Conservation (phyloP, 2,797 vertebrate genomes). For the Xenentodon cancila region DNA sequence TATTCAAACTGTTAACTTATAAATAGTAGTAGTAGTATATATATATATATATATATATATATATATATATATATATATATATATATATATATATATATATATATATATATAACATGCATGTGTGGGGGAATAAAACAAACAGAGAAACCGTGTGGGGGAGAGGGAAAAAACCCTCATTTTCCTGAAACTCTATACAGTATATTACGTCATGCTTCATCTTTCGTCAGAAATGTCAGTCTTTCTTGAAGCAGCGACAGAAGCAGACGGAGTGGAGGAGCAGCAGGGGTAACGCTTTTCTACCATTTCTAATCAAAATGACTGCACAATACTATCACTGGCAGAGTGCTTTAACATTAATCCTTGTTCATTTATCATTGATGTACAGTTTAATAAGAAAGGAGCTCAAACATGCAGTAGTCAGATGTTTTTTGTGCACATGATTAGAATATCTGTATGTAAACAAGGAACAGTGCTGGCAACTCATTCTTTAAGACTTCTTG, state of each 20-base stretch:
- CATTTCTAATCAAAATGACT: background rate
- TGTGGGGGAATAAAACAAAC: background rate
- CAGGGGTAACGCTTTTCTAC: constrained; percentile 31
- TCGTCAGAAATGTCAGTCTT: constrained; percentile 34
- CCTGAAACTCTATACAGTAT: constrained; percentile 34
- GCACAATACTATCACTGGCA: background rate
- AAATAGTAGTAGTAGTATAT: too few species aligned
- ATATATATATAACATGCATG: too few species aligned
- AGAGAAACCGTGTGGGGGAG: constrained; percentile 1
- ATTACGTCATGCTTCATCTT: constrained; percentile 53
- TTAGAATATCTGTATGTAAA: background rate
- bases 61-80: too few species aligned
- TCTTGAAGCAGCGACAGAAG: background rate
- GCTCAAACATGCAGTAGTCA: background rate
- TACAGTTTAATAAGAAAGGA: background rate
- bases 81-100: too few species aligned
- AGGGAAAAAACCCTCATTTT: constrained; percentile 18
- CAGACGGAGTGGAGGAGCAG: constrained; percentile 2
- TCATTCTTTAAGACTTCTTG: background rate
- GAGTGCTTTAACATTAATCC: background rate
- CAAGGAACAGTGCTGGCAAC: background rate
- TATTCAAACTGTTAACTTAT: too few species aligned
- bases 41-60: too few species aligned
- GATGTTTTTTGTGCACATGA: background rate
- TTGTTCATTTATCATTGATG: background rate